Conservation (phyloP, 2,888 invertebrate species). For the Clanis bilineata region DNA sequence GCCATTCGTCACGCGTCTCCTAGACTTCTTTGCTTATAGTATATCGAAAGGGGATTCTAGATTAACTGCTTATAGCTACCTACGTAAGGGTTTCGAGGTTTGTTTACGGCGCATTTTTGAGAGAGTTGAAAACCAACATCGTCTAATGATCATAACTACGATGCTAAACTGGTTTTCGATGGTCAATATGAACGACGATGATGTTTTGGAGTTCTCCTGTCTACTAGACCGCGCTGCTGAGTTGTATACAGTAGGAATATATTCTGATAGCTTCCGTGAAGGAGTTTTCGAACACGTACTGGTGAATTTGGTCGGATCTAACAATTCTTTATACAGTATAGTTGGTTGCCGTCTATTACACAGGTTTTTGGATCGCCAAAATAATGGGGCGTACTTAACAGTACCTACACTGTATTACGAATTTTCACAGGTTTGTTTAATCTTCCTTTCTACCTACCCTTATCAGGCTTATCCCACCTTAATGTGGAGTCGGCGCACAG, state of each 20-base stretch:
- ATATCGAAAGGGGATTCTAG: slow-evolving; percentile 42
- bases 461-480: no score
- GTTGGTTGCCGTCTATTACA: slow-evolving; percentile 81
- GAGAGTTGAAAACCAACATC: slow-evolving; percentile 68
- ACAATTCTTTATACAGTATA: slow-evolving; percentile 69
- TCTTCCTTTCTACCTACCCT: no score
- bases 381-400: slow-evolving; percentile 69
- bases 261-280: slow-evolving; percentile 66
- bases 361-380: slow-evolving; percentile 78
- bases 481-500: no score
- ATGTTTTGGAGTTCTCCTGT: slow-evolving; percentile 76
- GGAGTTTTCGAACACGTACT: slow-evolving; percentile 74
- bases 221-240: slow-evolving; percentile 78
- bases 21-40: slow-evolving; percentile 73
- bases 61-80: slow-evolving; percentile 45
- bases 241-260: slow-evolving; percentile 62
- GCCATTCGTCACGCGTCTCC: slow-evolving; percentile 63
- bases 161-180: slow-evolving; percentile 79
- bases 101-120: slow-evolving; percentile 78
- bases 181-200: slow-evolving; percentile 60
- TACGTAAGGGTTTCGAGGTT: slow-evolving; percentile 79
- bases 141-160: slow-evolving; percentile 70
- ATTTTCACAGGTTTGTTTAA: slow-evolving; percentile 64
- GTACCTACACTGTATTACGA: slow-evolving; percentile 76
- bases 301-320: slow-evolving; percentile 67